Evolutionary conservation across 1,140 invertebrate genomes (phyloP).

Genomic region (Saccostrea glomerata): DNA sequence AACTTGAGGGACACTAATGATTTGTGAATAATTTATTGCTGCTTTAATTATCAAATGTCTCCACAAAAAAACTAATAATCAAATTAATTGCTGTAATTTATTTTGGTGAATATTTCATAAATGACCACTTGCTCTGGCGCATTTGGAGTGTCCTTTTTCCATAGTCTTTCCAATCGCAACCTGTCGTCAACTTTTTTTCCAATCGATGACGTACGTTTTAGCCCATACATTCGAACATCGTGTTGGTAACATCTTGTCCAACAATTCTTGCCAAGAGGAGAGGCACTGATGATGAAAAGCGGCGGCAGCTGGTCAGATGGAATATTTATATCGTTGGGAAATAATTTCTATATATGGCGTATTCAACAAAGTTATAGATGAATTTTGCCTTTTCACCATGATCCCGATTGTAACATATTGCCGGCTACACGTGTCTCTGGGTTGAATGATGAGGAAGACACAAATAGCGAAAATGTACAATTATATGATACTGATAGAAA

Average conservation of each 20-base stretch:
- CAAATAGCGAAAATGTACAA: neutral
- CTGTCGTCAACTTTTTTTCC: neutral
- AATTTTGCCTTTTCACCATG: no score
- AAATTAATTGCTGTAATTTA: slow-evolving; percentile 22
- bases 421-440: neutral
- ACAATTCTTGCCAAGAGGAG: neutral
- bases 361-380: neutral
- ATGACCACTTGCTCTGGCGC: neutral
- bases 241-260: neutral
- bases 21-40: slow-evolving; percentile 8
- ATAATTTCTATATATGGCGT: neutral
- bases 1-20: neutral
- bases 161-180: slow-evolving; percentile 16
- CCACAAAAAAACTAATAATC: slow-evolving; percentile 17
- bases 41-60: slow-evolving; percentile 19
- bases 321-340: neutral
- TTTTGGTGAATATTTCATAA: slow-evolving; percentile 29
- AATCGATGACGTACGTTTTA: neutral
- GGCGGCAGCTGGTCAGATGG: neutral
- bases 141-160: slow-evolving; percentile 13
- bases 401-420: neutral
- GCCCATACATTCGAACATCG: neutral
- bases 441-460: neutral
- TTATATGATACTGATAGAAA: neutral
- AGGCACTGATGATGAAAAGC: neutral